A percentile compares a stretch with the other conserved stretches of the same genome.
Conservation (phyloP, 2,888 invertebrate genomes). For the Dendrolimus houi region DNA sequence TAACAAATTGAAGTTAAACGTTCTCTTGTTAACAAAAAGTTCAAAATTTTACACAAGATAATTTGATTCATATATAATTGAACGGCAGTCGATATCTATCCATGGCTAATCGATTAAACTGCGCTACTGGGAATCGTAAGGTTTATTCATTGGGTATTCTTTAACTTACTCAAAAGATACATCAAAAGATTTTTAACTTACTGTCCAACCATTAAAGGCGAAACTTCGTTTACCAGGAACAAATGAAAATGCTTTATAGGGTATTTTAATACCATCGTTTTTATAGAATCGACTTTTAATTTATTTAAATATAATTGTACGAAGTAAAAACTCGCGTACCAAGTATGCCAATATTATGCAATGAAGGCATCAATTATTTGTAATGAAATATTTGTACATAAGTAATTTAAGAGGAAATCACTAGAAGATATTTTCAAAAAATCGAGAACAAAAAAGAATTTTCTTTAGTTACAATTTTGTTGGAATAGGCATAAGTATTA, state of each 20-base stretch:
- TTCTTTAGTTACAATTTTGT: no score
- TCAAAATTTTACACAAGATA: background rate
- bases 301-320: background rate
- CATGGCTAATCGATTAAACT: slow-evolving; percentile 50
- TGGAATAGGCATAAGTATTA: no score
- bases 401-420: no score
- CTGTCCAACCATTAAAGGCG: background rate
- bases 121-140: slow-evolving; percentile 44
- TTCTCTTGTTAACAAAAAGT: background rate
- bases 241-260: slow-evolving; percentile 10
- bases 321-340: no score
- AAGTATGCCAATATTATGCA: no score
- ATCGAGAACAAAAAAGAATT: no score
- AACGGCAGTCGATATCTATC: slow-evolving; percentile 31
- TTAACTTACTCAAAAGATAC: no score
- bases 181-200: background rate
- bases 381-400: no score
- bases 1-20: no score
- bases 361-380: no score
- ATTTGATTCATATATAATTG: slow-evolving; percentile 24
- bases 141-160: slow-evolving; percentile 12
- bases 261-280: slow-evolving; percentile 13
- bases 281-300: background rate
- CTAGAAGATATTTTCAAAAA: no score
- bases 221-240: background rate